Percentiles rank a stretch among this genome's conserved stretches.
phyloP scores from a whole-genome alignment of 2,888 invertebrate genomes.

The Cephalotes varians region DNA sequence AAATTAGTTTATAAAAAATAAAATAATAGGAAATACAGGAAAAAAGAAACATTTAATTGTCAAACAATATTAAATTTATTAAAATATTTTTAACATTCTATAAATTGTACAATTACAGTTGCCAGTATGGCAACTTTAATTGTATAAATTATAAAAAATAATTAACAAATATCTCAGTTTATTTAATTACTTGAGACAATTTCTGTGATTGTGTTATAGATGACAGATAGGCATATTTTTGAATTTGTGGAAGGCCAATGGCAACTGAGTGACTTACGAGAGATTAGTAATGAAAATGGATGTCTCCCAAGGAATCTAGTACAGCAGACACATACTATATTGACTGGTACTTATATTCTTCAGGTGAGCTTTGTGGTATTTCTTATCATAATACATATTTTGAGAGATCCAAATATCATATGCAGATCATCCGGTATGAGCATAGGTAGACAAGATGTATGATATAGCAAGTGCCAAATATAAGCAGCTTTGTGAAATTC shows the following conservation, averaged over 20 bases:
- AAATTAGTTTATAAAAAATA: neutral
- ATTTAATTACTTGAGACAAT: neutral
- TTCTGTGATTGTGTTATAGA: conserved; percentile 42
- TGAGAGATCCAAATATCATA: neutral
- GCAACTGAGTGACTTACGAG: conserved; percentile 89
- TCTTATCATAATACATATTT: neutral
- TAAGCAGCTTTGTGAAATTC: conserved; percentile 85
- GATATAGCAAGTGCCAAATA: conserved; percentile 85
- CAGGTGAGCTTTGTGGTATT: conserved; percentile 86
- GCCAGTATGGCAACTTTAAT: neutral
- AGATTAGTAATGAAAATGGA: conserved; percentile 87
- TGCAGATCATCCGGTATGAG: conserved; percentile 10
- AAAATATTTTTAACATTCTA: neutral
- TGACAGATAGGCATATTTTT: conserved; percentile 85
- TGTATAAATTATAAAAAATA: too few relatives aligned
- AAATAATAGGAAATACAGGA: neutral
- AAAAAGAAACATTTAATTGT: neutral
- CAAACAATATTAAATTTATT: neutral
- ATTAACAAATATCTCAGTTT: neutral
- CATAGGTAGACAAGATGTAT: conserved; percentile 84
- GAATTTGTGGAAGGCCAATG: conserved; percentile 89
- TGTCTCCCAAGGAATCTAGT: conserved; percentile 88
- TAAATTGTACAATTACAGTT: neutral
- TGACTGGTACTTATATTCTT: conserved; percentile 88
- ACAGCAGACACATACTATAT: conserved; percentile 85